Evolutionary conservation across 2,797 vertebrate genomes (phyloP), one percentile per base, ranked within the genome.

Genomic region (Aeoliscus strigatus): DNA sequence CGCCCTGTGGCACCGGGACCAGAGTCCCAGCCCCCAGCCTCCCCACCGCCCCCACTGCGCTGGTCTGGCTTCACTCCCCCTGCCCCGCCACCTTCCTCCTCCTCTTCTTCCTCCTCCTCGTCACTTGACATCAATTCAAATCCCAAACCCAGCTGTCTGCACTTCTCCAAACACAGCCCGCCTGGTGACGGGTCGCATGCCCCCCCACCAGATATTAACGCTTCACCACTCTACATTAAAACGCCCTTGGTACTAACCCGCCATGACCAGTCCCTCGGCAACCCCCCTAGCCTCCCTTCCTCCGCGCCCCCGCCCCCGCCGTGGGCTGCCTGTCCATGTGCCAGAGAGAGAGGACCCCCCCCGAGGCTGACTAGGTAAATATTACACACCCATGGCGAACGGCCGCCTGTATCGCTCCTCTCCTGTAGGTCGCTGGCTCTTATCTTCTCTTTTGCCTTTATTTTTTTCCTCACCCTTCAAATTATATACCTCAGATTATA

Each of bases 321-420:
- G 71, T 89, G 87, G 86, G 84, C 84, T 66, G 75, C 89, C 90
- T 91, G 90, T 83, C 85, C 88, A 73, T 90, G 90, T 83, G 82
- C 75, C 84, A 84, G 90, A 80, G 90, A 92, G 79, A 88, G 88
- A 88, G 91, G 91, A 91, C 82, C 88, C 88, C 83, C 90, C 84
- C n/a, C n/a, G n/a, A 86, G 86, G 84, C 89, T 91, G 85, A 86
- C 88, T 90, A 91, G 91, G 91, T 91, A 91, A 92, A 85, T 90
- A 87, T 80, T 74, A 84, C 83, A 80, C 82, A 84, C 77, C 80
- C 66, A 65, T 37, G 64, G 75, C 73, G 65, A 60, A 73, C 55
- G 66, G 69, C 73, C 73, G 68, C 70, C 68, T 69, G 33, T 67
- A 50, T 71, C 60, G 65, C 44, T 79, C 60, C 66, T 72, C 46